Evolutionary conservation across 2,113 vertebrate genomes (phyloP).

Genomic region (Chrysemys picta): DNA sequence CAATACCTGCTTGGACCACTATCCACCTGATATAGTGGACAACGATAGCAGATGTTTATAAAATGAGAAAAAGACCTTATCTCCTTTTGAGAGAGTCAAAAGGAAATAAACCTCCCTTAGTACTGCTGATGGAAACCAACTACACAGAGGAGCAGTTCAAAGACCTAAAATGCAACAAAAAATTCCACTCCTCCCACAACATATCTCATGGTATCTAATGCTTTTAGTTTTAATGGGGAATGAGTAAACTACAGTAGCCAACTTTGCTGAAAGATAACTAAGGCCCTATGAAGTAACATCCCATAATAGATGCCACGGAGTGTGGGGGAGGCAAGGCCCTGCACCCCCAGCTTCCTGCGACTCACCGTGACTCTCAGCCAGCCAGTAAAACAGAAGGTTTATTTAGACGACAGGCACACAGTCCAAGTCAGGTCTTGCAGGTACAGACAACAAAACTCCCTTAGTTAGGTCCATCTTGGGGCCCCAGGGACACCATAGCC

Average conservation of each 20-base stretch:
- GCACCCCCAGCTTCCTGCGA: too few species aligned
- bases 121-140: slow-evolving; percentile 1
- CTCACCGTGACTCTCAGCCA: too few species aligned
- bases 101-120: not conserved
- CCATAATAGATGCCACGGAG: not conserved
- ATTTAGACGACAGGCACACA: too few species aligned
- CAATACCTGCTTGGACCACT: not conserved
- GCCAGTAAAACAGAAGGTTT: too few species aligned
- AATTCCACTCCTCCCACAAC: slow-evolving; percentile 36
- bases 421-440: too few species aligned
- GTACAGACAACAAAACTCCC: too few species aligned
- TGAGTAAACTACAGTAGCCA: slow-evolving; percentile 18
- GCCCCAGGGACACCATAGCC: too few species aligned
- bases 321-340: too few species aligned
- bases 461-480: too few species aligned
- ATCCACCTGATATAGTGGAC: not conserved
- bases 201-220: not conserved
- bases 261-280: not conserved
- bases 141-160: slow-evolving; percentile 32
- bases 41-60: not conserved
- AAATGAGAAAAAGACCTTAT: not conserved
- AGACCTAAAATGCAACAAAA: slow-evolving; percentile 29
- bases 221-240: not conserved
- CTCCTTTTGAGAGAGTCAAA: slow-evolving; percentile 14
- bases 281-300: not conserved